phyloP scores from a whole-genome alignment of 2,113 vertebrate species.

The Miniopterus natalensis region DNA sequence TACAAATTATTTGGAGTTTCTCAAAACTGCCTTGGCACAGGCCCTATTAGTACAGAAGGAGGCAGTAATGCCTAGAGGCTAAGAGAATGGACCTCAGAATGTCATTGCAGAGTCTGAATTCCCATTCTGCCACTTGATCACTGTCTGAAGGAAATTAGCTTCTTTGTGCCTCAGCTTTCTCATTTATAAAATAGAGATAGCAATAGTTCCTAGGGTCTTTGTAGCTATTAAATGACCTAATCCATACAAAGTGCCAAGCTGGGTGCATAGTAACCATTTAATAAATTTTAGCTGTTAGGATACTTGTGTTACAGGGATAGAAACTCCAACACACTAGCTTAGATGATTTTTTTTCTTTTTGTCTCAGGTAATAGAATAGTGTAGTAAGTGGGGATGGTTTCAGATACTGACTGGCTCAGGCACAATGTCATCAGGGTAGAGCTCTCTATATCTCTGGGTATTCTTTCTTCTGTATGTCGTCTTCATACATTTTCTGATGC shows the following conservation, averaged over 20 bases:
- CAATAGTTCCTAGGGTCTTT: neutral
- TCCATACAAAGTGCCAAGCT: neutral
- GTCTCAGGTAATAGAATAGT: neutral
- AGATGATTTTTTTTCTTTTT: neutral
- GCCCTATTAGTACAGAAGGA: neutral
- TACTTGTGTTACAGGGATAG: neutral
- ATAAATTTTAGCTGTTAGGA: neutral
- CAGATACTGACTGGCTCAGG: neutral
- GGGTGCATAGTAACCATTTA: neutral
- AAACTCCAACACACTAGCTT: neutral
- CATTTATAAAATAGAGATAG: conserved; percentile 26
- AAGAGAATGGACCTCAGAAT: neutral
- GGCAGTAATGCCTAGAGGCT: neutral
- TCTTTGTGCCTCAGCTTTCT: neutral
- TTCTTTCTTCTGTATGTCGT: neutral
- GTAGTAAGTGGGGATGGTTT: neutral
- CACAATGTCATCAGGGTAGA: neutral
- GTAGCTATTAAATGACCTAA: neutral
- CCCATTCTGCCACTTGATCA: neutral
- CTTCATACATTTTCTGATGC: neutral
- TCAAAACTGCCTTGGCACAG: neutral
- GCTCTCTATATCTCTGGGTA: neutral
- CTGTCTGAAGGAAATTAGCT: neutral
- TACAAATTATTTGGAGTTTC: neutral
- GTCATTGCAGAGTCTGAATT: neutral